Evolutionary conservation across 2,113 vertebrate genomes (phyloP), one percentile per base, ranked within the genome.

Genomic region (Lutjanus erythropterus): DNA sequence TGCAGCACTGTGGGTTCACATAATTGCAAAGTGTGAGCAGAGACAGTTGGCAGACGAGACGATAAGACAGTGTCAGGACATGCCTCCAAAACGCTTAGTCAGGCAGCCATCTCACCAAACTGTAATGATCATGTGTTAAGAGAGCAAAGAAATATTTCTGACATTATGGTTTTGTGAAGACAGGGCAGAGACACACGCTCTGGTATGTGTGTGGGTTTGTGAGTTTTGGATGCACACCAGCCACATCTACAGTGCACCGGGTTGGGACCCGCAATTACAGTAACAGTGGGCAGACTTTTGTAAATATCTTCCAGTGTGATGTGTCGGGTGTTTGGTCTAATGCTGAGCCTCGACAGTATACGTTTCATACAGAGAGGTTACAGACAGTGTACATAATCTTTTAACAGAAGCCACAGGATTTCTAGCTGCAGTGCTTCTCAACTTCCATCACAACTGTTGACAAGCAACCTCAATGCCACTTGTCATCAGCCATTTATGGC

Each of bases 1-100:
- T 59, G 80, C 27, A 81, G 76, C 71, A 46, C 78, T 86, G 87
- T 56, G 82, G 87, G 58, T 91, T 88, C 61, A 55, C 64, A 71
- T 92, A 91, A 92, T 93, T 91, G 88, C 89, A 90, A 92, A 91
- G 87, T 88, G 92, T 37, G 84, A 89, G 87, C 80, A 66, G 88
- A 86, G 87, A 89, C 74, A 23, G 78, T 85, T 90, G 89, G 92
- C 88, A 91, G 86, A 79, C 74, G 39, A 77, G 87, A 83, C 29
- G 78, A 88, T 71, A 69, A 81, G 80, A 79, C 75, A 65, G 71
- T 88, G 93, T 93, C 75, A 50, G 72, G 88, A 86, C 94, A 89
- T 83, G 92, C 81, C 89, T 92, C 70, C 23, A 74, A 91, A 92
- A 90, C 35, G 84, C 91, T 93, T 88, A 91, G 88, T 86, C 88